Conservation (phyloP, 2,113 vertebrate species). For the Cochlearius cochlearius region DNA sequence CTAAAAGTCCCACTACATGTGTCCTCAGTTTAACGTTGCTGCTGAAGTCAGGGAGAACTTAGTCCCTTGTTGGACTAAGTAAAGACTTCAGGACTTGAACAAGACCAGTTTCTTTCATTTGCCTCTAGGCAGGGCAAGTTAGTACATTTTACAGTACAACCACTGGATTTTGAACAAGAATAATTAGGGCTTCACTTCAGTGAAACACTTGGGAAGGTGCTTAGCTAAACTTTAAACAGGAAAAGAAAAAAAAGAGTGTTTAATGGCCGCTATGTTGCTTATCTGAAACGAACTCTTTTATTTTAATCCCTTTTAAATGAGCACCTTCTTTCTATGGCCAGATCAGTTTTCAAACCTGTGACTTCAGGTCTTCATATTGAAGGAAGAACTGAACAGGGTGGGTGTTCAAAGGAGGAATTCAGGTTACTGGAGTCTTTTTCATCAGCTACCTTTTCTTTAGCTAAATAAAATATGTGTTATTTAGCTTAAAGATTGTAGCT, state of each 20-base stretch:
- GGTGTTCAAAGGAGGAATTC: not conserved
- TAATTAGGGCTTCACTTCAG: not conserved
- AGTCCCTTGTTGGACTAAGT: not conserved
- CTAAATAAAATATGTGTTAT: not conserved
- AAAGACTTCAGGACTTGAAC: not conserved
- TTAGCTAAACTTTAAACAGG: not conserved
- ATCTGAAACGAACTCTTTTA: not conserved
- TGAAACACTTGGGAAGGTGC: not conserved
- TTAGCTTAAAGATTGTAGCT: not conserved
- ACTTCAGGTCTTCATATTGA: not conserved
- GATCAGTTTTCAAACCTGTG: not conserved
- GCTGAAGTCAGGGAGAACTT: not conserved
- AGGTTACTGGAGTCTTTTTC: not conserved
- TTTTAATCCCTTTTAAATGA: not conserved
- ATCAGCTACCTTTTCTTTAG: not conserved
- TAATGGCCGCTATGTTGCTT: not conserved
- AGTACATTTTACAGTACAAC: not conserved
- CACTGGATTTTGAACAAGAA: not conserved
- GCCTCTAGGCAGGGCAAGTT: not conserved
- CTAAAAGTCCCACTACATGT: not conserved
- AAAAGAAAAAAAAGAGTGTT: not conserved
- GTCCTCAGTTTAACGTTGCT: not conserved
- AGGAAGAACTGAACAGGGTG: fast-evolving
- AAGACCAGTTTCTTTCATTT: not conserved
- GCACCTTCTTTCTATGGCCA: not conserved